Conservation (phyloP, 2,888 invertebrate genomes). For the Elegia similella region DNA sequence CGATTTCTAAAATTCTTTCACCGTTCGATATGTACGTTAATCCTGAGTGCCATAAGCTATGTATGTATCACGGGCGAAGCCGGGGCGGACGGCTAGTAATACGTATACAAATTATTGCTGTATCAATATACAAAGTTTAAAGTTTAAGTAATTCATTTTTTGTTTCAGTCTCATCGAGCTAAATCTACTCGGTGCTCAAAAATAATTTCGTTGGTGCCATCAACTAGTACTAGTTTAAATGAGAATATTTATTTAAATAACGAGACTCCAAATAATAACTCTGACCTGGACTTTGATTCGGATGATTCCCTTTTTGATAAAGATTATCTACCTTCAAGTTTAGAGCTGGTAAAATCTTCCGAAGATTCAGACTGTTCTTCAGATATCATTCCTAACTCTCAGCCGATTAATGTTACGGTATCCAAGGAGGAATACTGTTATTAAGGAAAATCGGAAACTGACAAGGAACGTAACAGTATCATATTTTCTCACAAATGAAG, state of each 20-base stretch:
- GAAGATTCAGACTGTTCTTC: background rate
- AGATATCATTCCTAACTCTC: background rate
- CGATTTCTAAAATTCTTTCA: too few species aligned
- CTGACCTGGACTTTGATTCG: background rate
- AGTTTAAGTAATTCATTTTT: too few species aligned
- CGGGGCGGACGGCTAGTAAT: too few species aligned
- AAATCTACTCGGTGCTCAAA: background rate
- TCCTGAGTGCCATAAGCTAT: too few species aligned
- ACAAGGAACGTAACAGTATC: slow-evolving; percentile 14
- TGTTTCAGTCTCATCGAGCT: too few species aligned
- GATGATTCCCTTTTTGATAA: background rate
- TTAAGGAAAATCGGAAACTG: background rate
- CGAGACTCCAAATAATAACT: background rate
- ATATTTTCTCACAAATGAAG: slow-evolving; percentile 20
- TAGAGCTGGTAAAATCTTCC: background rate
- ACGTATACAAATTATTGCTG: too few species aligned
- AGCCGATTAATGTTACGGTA: background rate
- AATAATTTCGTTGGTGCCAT: background rate
- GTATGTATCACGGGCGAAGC: too few species aligned
- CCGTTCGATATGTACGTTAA: too few species aligned
- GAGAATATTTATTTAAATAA: background rate
- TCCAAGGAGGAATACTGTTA: background rate
- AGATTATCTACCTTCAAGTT: background rate
- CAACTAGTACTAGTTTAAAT: background rate
- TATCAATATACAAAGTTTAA: too few species aligned